Conservation (phyloP, 2,797 vertebrate species). For the Sebastes elongatus region DNA sequence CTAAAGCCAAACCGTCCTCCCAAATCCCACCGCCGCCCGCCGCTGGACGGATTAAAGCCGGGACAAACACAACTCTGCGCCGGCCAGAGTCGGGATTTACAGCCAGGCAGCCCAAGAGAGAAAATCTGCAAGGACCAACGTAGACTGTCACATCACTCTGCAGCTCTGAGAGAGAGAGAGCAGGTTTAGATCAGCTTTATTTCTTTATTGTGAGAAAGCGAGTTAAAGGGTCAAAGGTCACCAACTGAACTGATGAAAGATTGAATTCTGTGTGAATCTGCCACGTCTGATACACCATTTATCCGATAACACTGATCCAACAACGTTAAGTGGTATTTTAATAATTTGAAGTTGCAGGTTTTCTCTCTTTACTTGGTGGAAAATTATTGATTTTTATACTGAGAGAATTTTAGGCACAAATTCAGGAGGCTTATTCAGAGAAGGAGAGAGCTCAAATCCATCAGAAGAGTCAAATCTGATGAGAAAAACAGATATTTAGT, state of each 20-base stretch:
- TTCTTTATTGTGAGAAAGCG: not conserved
- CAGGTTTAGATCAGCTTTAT: not conserved
- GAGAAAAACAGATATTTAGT: not conserved
- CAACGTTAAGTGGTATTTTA: not conserved
- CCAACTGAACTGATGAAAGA: not conserved
- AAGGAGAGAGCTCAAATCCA: not conserved
- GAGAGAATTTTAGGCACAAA: too few species aligned
- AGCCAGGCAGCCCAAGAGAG: constrained; percentile 2
- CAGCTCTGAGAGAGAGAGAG: not conserved
- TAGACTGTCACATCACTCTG: not conserved
- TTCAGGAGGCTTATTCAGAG: too few species aligned
- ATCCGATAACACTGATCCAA: too few species aligned
- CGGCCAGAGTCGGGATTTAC: constrained; percentile 42
- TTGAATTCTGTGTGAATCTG: not conserved
- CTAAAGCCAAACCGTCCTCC: constrained; percentile 41
- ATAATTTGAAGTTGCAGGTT: not conserved
- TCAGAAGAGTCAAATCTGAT: not conserved
- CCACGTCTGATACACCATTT: too few species aligned
- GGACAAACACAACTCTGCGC: constrained; percentile 11
- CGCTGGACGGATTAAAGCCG: constrained; percentile 48
- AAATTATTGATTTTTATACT: too few species aligned
- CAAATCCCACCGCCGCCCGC: constrained; percentile 43
- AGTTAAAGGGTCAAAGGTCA: constrained; percentile 8
- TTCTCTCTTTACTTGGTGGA: not conserved
- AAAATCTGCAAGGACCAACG: not conserved